phyloP scores from a whole-genome alignment of 2,113 vertebrate species.

The Ameiurus melas region DNA sequence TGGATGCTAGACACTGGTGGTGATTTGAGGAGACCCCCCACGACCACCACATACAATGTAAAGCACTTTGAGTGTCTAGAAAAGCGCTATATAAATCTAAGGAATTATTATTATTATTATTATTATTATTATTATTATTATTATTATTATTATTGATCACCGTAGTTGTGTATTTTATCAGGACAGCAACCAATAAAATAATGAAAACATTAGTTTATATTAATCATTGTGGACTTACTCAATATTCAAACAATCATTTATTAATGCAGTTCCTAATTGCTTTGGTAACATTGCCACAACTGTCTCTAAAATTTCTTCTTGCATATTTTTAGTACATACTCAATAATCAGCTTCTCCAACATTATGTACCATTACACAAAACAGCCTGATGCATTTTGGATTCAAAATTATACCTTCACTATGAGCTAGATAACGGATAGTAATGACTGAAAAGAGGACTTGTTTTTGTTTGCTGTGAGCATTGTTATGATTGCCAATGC shows the following conservation, averaged over 20 bases:
- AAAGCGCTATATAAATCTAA: no score
- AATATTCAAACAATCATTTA: background rate
- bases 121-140: no score
- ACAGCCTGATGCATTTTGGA: background rate
- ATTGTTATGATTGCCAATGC: background rate
- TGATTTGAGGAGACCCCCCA: no score
- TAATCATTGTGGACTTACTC: background rate
- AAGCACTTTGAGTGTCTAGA: no score
- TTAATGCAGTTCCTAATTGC: background rate
- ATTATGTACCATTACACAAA: background rate
- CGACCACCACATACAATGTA: no score
- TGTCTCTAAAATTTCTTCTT: background rate
- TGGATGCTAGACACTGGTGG: no score
- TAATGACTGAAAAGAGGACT: background rate
- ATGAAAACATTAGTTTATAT: background rate
- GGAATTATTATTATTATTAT: no score
- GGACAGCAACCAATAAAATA: background rate
- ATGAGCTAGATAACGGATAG: background rate
- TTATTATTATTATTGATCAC: no score
- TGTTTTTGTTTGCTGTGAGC: background rate
- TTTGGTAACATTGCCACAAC: background rate
- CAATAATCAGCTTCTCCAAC: background rate
- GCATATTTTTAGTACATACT: background rate
- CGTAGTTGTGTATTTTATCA: no score
- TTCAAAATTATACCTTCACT: background rate